Evolutionary conservation across 2,113 vertebrate species (phyloP).

Genomic region (Pangasianodon hypophthalmus): DNA sequence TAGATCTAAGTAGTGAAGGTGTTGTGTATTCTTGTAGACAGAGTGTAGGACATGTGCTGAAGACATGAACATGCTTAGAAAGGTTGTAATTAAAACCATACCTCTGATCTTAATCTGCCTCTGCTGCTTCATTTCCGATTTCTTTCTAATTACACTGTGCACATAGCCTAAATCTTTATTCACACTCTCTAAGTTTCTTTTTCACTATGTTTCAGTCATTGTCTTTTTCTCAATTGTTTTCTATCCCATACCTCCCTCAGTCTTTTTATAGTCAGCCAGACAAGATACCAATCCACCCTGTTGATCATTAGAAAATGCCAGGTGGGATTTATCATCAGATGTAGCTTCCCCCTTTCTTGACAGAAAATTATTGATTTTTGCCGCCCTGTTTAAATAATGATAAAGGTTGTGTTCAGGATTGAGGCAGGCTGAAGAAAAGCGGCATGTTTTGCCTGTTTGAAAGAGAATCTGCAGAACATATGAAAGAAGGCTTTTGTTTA

Average conservation of each 20-base stretch:
- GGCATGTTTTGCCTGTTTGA: background rate
- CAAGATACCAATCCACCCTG: slow-evolving; percentile 41
- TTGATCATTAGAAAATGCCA: slow-evolving; percentile 51
- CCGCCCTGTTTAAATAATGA: slow-evolving; percentile 75
- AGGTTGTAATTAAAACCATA: slow-evolving; percentile 55
- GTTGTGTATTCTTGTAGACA: background rate
- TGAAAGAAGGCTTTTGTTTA: background rate
- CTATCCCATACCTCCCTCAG: background rate
- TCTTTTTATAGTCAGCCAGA: slow-evolving; percentile 26
- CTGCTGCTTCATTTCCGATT: slow-evolving; percentile 43
- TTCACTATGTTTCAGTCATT: slow-evolving; percentile 39
- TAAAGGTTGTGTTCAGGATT: slow-evolving; percentile 56
- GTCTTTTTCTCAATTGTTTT: background rate
- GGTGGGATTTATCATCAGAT: slow-evolving; percentile 51
- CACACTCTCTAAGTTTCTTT: slow-evolving; percentile 43
- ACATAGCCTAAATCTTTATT: slow-evolving; percentile 44
- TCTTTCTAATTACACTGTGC: slow-evolving; percentile 66
- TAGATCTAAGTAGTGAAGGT: background rate
- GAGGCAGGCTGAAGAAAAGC: slow-evolving; percentile 12
- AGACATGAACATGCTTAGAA: background rate
- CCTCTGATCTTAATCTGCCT: slow-evolving; percentile 56
- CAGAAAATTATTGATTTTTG: slow-evolving; percentile 60
- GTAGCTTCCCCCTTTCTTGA: slow-evolving; percentile 25
- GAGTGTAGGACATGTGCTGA: background rate
- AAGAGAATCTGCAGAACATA: slow-evolving; percentile 50